phyloP scores from a whole-genome alignment of 1,140 invertebrate genomes.

The Papilio polytes region DNA sequence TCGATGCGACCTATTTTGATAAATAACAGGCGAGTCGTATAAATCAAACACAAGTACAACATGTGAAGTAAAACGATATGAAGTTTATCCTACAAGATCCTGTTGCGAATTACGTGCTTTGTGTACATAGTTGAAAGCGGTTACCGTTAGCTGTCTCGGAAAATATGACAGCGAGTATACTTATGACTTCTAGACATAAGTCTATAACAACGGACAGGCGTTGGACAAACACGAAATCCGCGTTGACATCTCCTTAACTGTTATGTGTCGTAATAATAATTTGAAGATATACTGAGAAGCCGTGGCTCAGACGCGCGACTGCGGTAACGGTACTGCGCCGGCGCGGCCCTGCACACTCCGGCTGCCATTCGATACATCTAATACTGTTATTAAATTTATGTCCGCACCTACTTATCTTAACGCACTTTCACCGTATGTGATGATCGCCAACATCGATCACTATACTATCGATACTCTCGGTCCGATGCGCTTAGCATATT shows the following conservation, averaged over 20 bases:
- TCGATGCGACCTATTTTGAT: constrained; percentile 20
- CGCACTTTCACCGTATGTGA: constrained; percentile 73
- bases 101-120: constrained; percentile 35
- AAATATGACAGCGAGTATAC: neutral
- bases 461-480: constrained; percentile 55
- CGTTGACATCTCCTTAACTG: constrained; percentile 32
- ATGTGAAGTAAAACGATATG: constrained; percentile 11
- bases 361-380: constrained; percentile 77
- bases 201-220: neutral
- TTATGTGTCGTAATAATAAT: constrained; percentile 37
- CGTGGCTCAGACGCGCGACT: constrained; percentile 51
- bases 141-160: constrained; percentile 28
- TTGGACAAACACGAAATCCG: neutral
- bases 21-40: neutral
- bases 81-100: constrained; percentile 30
- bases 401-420: constrained; percentile 57
- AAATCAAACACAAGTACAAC: constrained; percentile 11
- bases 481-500: constrained; percentile 63
- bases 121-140: constrained; percentile 27
- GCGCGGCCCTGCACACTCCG: constrained; percentile 66
- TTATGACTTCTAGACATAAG: neutral
- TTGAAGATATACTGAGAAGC: constrained; percentile 37
- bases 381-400: constrained; percentile 80
- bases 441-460: constrained; percentile 72
- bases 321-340: constrained; percentile 71